Percentiles rank a stretch among this genome's conserved stretches.
Evolutionary conservation across 2,113 vertebrate genomes (phyloP).

Genomic region (Ornithorhynchus anatinus): DNA sequence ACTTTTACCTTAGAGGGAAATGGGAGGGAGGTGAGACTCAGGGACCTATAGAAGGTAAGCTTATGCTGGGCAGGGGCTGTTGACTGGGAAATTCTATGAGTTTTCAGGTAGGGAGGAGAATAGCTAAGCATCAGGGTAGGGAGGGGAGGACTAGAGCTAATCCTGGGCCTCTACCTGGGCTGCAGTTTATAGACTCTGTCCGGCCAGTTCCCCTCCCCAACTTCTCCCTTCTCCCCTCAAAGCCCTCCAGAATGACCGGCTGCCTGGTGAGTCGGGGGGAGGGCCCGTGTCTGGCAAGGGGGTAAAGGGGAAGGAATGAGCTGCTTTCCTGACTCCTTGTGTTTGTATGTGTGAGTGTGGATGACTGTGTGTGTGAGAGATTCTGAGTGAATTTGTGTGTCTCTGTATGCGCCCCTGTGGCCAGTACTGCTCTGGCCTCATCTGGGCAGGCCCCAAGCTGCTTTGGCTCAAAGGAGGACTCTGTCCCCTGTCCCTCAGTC

Average conservation of each 20-base stretch:
- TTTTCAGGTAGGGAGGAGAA: not conserved
- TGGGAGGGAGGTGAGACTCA: not conserved
- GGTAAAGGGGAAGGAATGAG: not conserved
- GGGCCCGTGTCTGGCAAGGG: too few relatives aligned
- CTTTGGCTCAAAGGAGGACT: too few relatives aligned
- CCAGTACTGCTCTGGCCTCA: too few relatives aligned
- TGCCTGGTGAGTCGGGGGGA: not conserved
- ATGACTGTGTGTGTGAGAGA: not conserved
- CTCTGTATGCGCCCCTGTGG: fast-evolving
- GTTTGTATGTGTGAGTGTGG: fast-evolving
- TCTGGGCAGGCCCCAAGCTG: too few relatives aligned
- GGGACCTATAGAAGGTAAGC: not conserved
- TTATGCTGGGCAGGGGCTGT: not conserved
- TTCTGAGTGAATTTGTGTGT: not conserved
- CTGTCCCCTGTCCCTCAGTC: too few relatives aligned
- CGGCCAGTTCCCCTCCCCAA: not conserved
- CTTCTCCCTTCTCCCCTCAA: not conserved
- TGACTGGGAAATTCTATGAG: not conserved
- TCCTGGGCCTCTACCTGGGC: not conserved
- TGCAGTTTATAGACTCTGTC: fast-evolving
- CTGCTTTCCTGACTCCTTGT: not conserved
- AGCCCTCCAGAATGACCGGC: not conserved
- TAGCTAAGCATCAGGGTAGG: too few relatives aligned
- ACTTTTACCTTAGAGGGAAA: too few relatives aligned
- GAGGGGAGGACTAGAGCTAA: too few relatives aligned